A percentile compares a stretch with the other conserved stretches of the same genome.
These are phyloP conservation scores for Diplogasteroides magnus DNA, from an alignment of 1,140 invertebrate genomes.

Conservation along the genomic window DNA sequence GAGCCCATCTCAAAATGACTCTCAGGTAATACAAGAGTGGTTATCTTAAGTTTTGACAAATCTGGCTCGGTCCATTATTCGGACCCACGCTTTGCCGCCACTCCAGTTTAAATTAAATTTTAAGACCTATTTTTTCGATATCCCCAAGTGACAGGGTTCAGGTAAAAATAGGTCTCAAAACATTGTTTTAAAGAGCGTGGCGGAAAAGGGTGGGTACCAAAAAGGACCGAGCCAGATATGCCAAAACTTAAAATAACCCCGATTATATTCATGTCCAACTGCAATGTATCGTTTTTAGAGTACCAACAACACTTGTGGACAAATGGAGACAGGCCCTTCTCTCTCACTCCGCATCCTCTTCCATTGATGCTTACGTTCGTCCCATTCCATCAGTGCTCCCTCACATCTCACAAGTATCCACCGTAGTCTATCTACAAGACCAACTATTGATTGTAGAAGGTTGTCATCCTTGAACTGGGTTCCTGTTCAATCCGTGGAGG, in stretches of 20 bases:
- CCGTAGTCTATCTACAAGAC: slow-evolving; percentile 6
- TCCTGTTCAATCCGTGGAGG: slow-evolving; percentile 64
- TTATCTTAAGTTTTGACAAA: background rate
- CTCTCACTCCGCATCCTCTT: slow-evolving; percentile 61
- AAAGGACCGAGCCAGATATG: background rate
- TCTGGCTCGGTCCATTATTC: background rate
- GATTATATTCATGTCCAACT: background rate
- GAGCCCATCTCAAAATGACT: slow-evolving; percentile 45
- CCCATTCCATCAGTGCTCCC: slow-evolving; percentile 56
- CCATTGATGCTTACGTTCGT: slow-evolving; percentile 60
- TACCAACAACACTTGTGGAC: slow-evolving; percentile 50
- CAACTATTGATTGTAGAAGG: slow-evolving; percentile 51
- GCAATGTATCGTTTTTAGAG: slow-evolving; percentile 17
- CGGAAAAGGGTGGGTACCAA: background rate
- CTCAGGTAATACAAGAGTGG: slow-evolving; percentile 26
- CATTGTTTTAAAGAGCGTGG: background rate
- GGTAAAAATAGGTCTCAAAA: background rate
- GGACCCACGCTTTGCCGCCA: background rate
- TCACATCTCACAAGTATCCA: slow-evolving; percentile 56
- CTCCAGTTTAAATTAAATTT: background rate
- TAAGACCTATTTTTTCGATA: background rate
- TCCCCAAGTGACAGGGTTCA: no score
- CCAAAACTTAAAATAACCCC: background rate
- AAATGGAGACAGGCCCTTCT: slow-evolving; percentile 62
- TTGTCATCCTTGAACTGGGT: slow-evolving; percentile 64